Evolutionary conservation across 2,113 vertebrate species (phyloP).

Genomic region (Ahaetulla prasina): DNA sequence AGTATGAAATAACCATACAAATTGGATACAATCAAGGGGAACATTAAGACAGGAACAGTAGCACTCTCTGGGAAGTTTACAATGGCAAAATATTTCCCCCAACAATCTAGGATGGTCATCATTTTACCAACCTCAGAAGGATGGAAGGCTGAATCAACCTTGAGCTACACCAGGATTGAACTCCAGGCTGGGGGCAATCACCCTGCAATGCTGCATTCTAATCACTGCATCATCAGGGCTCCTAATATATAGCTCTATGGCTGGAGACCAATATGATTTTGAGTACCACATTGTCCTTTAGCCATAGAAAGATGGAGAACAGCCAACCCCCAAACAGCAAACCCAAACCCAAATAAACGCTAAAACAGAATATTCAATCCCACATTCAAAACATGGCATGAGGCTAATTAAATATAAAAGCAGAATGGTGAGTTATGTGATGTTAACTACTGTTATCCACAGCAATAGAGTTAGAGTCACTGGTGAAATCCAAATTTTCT

Average conservation of each 20-base stretch:
- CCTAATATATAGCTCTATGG: neutral
- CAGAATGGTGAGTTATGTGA: neutral
- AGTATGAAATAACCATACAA: no score
- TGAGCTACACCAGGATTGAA: neutral
- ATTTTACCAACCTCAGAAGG: neutral
- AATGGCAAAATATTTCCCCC: no score
- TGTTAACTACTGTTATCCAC: neutral
- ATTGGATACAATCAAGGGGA: no score
- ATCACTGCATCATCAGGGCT: neutral
- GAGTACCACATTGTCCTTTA: neutral
- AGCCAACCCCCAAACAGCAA: neutral
- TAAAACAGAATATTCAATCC: neutral
- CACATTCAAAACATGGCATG: neutral
- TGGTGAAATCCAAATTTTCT: no score
- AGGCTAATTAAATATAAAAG: neutral
- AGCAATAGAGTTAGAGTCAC: neutral
- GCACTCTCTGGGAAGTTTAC: no score
- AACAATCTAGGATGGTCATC: no score
- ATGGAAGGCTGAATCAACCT: neutral
- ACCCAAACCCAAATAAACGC: neutral
- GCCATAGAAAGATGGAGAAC: neutral
- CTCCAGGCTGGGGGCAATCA: neutral
- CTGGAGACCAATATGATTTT: neutral
- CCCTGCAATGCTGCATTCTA: neutral
- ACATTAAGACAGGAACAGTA: no score